phyloP scores from a whole-genome alignment of 2,113 vertebrate genomes.

The Rallus limicola region DNA sequence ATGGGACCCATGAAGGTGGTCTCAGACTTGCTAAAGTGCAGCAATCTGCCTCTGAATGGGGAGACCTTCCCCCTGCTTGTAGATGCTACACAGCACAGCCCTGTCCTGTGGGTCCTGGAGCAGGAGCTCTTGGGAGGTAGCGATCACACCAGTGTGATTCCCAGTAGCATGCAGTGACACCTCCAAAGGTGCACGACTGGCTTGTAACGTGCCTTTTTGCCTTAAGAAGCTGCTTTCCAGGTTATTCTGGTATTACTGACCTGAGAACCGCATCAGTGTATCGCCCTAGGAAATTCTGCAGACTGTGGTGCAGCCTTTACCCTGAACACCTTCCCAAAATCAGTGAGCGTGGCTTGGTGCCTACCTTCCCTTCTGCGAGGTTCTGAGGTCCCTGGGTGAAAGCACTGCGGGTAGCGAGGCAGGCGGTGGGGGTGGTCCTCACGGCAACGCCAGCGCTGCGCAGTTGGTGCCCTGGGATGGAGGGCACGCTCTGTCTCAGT shows the following conservation, averaged over 20 bases:
- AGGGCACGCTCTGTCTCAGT: accelerated
- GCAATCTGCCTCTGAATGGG: not conserved
- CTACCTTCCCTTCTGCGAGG: accelerated
- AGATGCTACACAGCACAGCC: accelerated
- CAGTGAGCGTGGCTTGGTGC: accelerated
- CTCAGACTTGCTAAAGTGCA: not conserved
- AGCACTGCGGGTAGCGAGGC: accelerated
- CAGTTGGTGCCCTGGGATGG: accelerated
- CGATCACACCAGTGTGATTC: not conserved
- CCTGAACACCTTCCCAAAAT: not conserved
- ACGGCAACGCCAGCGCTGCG: accelerated
- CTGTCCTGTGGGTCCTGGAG: not conserved
- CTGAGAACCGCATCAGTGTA: accelerated
- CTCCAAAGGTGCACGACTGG: not conserved
- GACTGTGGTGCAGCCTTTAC: accelerated
- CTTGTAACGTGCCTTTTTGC: not conserved
- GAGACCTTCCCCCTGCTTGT: accelerated
- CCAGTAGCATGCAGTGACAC: accelerated
- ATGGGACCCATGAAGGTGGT: not conserved
- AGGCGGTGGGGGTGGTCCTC: not conserved
- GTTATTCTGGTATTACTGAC: accelerated
- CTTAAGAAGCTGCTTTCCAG: not conserved
- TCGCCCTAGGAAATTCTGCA: not conserved
- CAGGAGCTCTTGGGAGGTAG: not conserved
- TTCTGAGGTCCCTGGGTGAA: not conserved